A percentile compares a stretch with the other conserved stretches of the same genome.
Conservation (phyloP, 2,113 vertebrate genomes). For the Antigone vipio region DNA sequence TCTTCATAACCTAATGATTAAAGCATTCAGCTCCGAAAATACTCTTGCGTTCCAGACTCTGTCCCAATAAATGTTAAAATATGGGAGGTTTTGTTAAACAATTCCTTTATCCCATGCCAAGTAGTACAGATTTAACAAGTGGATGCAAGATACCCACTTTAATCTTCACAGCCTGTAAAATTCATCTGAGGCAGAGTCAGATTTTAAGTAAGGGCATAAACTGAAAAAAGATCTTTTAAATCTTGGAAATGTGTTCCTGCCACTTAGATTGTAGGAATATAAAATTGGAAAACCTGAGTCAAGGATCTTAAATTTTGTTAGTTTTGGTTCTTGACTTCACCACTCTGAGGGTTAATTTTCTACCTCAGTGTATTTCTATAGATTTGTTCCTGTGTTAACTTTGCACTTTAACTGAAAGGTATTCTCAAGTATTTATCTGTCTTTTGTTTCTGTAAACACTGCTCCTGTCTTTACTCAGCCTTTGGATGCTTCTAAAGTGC, state of each 20-base stretch:
- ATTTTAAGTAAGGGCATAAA: not conserved
- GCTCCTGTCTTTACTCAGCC: not conserved
- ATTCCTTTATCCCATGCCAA: not conserved
- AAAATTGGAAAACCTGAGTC: not conserved
- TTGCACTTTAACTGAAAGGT: not conserved
- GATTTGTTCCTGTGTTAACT: not conserved
- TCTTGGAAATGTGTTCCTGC: not conserved
- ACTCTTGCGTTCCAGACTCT: not conserved
- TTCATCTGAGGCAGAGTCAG: not conserved
- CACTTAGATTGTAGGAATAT: not conserved
- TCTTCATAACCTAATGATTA: not conserved
- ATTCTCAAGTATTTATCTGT: not conserved
- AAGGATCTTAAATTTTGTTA: not conserved
- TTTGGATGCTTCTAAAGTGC: not conserved
- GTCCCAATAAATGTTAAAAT: not conserved
- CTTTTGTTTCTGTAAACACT: not conserved
- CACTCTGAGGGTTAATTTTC: not conserved
- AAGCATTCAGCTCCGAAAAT: not conserved
- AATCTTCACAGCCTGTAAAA: not conserved
- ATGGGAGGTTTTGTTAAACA: not conserved
- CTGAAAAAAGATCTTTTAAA: not conserved
- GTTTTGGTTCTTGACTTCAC: not conserved
- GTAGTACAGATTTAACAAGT: not conserved
- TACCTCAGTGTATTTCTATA: not conserved
- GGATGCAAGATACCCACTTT: not conserved